Conservation (phyloP, 2,797 vertebrate species). For the Mionectes olivaceus region DNA sequence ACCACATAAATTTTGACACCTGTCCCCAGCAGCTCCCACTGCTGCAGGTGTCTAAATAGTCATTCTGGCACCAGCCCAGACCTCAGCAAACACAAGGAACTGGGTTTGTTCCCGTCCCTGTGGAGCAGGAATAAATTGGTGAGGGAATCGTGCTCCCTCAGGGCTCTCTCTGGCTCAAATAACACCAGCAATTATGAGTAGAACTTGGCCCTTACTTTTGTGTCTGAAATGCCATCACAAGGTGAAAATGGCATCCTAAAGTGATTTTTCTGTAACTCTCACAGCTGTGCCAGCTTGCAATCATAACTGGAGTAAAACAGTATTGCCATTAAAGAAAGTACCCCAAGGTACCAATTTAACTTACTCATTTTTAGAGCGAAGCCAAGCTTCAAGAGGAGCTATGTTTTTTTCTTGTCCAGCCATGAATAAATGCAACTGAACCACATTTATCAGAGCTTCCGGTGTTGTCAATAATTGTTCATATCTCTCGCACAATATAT, state of each 20-base stretch:
- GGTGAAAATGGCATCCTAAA: background rate
- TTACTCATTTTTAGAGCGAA: background rate
- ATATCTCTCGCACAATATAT: accelerated
- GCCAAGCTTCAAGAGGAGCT: background rate
- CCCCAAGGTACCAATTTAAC: background rate
- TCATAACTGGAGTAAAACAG: background rate
- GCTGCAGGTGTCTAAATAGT: background rate
- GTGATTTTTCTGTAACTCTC: background rate
- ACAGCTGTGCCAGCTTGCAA: background rate
- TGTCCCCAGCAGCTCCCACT: background rate
- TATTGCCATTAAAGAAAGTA: background rate
- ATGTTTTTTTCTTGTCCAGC: background rate
- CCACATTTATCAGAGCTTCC: background rate
- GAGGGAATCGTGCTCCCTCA: background rate
- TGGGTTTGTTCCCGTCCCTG: background rate
- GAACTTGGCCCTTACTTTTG: background rate
- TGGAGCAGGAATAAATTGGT: background rate
- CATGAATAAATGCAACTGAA: background rate
- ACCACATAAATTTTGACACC: background rate
- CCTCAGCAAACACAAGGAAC: background rate
- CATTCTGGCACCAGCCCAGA: background rate
- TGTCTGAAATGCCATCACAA: background rate
- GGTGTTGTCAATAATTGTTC: background rate
- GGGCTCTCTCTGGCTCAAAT: background rate
- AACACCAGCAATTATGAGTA: background rate